A percentile compares a stretch with the other conserved stretches of the same genome.
Conservation (phyloP, 2,888 invertebrate genomes). For the Myopa tessellatipennis region DNA sequence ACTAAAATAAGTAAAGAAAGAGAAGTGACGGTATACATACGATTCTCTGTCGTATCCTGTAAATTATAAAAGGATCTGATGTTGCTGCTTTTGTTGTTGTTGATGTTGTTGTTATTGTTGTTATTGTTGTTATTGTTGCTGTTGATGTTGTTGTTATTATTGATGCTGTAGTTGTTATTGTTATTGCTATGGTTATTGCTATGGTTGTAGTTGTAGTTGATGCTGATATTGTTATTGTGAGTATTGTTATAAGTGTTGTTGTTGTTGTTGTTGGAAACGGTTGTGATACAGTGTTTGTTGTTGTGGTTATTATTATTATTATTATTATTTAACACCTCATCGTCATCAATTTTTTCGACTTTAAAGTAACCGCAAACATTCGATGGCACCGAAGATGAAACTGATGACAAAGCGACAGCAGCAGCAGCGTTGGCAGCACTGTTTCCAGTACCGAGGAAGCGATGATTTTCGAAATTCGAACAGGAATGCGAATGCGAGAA, state of each 20-base stretch:
- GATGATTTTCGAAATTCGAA: conserved; percentile 43
- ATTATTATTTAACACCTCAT: background rate
- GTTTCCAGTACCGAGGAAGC: background rate
- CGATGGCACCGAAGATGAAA: conserved; percentile 9
- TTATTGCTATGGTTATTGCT: background rate
- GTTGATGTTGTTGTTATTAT: background rate
- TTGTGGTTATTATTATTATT: background rate
- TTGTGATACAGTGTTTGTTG: background rate
- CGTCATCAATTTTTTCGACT: background rate
- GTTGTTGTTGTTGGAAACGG: conserved; percentile 17
- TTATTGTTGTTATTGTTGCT: background rate
- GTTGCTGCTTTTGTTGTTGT: background rate
- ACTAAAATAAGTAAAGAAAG: background rate
- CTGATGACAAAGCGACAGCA: conserved; percentile 8
- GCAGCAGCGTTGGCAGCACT: background rate
- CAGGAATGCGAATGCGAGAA: conserved; percentile 55
- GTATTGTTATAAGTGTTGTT: background rate
- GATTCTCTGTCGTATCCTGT: background rate
- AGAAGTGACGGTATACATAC: background rate
- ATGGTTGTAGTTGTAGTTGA: background rate
- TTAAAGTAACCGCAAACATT: conserved; percentile 12
- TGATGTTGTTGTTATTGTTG: background rate
- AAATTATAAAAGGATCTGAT: conserved; percentile 14
- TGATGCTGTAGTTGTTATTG: conserved; percentile 15
- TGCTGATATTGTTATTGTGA: too few species aligned